Conservation (phyloP, 2,888 invertebrate genomes). For the Ditula angustiorana region DNA sequence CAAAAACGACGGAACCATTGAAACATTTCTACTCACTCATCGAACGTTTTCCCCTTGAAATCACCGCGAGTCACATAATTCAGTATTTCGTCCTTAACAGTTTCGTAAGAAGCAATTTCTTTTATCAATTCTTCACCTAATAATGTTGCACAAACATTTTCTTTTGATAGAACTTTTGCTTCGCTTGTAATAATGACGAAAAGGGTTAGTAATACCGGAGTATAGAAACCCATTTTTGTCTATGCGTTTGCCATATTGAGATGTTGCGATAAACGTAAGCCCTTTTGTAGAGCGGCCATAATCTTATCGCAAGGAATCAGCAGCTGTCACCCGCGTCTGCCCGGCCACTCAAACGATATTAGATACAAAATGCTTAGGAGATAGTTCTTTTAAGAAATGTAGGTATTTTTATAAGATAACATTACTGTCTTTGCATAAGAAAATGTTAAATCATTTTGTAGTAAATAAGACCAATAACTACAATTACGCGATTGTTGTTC, state of each 20-base stretch:
- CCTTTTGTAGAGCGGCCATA: constrained; percentile 54
- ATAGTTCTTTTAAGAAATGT: not conserved
- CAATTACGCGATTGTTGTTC: not conserved
- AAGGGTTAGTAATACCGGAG: constrained; percentile 53
- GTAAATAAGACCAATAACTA: not conserved
- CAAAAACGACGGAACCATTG: not conserved
- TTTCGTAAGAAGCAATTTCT: constrained; percentile 86
- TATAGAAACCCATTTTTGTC: constrained; percentile 58
- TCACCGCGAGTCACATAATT: constrained; percentile 78
- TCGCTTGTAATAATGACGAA: constrained; percentile 55
- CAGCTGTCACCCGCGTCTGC: constrained; percentile 15
- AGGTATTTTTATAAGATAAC: not conserved
- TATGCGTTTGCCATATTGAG: constrained; percentile 51
- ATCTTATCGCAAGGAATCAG: constrained; percentile 55
- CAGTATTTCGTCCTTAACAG: constrained; percentile 80
- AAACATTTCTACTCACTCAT: constrained; percentile 69
- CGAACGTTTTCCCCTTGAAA: constrained; percentile 85
- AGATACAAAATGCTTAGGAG: constrained; percentile 8
- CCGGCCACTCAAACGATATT: constrained; percentile 21
- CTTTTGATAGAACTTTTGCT: constrained; percentile 58
- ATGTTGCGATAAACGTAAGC: constrained; percentile 47
- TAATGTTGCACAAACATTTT: constrained; percentile 62
- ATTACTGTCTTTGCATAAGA: too few relatives aligned
- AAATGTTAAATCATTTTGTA: too few relatives aligned
- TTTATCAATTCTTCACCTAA: constrained; percentile 76